Evolutionary conservation across 1,140 invertebrate species (phyloP), one percentile per base, ranked within the genome.

Genomic region (Aethina tumida): DNA sequence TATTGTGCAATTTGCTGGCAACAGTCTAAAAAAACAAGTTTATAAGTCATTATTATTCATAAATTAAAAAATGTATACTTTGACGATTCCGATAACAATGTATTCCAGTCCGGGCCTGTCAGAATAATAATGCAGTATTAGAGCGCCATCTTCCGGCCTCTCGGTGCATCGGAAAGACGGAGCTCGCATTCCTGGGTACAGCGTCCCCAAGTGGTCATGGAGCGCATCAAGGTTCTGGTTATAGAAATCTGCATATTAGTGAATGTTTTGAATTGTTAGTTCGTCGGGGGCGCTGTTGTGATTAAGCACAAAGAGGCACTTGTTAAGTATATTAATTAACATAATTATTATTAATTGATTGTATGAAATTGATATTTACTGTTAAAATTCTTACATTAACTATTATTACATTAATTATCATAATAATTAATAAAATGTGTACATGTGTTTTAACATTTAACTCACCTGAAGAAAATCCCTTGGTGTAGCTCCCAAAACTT

Each of bases 61-160:
- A 41, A 19, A 22, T 26, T 3, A 14, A 10, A 22, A 14, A 17
- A 35, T 31, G 43, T 48, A 56, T 69, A 91, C 89, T 77, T 91
- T 94, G 4, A 94, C 89, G 47, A 93, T 91, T 15, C 89, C 90
- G 52, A 93, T 92, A 40, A 95, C 90, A 52, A 95, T 94, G 53
- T 88, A 77, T 59, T 94, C 88, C 27, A 95, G 67, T n/a, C 88
- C 89, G 5, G 86, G 86, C 43, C 89, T 74, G 55, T 94, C 87
- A 0, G 88, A 93, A 64, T 93, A 95, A 66, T 94, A 94, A 63
- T 94, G 89, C 5, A 95, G 69, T 15, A 93, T 70, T 7, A 93
- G 66, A 6, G 83, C 81, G 0, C 87, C 87, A 65, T 90, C 88
- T 60, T 85, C 81, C 1, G 75, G 72, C 50, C 80, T 64, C 53